Percentiles rank a stretch among this genome's conserved stretches.
phyloP scores from a whole-genome alignment of 1,140 invertebrate species.

The Megalopta genalis region DNA sequence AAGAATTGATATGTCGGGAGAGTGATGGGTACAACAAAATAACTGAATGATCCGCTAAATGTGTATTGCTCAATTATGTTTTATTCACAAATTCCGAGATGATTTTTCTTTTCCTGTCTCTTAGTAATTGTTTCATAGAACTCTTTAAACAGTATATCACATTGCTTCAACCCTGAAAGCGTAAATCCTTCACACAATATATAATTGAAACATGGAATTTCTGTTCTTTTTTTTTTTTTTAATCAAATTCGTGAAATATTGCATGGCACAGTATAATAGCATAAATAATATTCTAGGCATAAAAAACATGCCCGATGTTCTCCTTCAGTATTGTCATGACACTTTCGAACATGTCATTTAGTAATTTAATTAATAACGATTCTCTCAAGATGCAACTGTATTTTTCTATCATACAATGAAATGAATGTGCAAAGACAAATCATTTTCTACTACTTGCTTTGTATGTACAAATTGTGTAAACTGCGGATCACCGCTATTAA shows the following conservation, averaged over 20 bases:
- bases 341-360: background rate
- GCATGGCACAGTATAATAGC: constrained; percentile 4
- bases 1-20: background rate
- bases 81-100: constrained; percentile 14
- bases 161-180: background rate
- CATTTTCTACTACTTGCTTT: background rate
- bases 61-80: constrained; percentile 19
- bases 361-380: constrained; percentile 19
- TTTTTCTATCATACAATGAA: constrained; percentile 18
- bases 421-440: background rate
- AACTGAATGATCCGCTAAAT: background rate
- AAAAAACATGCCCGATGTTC: background rate
- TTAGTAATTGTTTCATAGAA: background rate
- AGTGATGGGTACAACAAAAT: constrained; percentile 1
- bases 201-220: constrained; percentile 8
- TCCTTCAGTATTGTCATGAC: constrained; percentile 27
- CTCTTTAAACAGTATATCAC: constrained; percentile 21
- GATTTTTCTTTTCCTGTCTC: constrained; percentile 14
- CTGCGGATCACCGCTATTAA: background rate
- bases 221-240: background rate
- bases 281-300: background rate
- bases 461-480: constrained; percentile 2
- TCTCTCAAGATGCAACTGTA: background rate
- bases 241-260: background rate
- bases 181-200: background rate